A percentile compares a stretch with the other conserved stretches of the same genome.
phyloP scores from a whole-genome alignment of 35 echinoderm and acorn worm genomes.

The Heliocidaris tuberculata region DNA sequence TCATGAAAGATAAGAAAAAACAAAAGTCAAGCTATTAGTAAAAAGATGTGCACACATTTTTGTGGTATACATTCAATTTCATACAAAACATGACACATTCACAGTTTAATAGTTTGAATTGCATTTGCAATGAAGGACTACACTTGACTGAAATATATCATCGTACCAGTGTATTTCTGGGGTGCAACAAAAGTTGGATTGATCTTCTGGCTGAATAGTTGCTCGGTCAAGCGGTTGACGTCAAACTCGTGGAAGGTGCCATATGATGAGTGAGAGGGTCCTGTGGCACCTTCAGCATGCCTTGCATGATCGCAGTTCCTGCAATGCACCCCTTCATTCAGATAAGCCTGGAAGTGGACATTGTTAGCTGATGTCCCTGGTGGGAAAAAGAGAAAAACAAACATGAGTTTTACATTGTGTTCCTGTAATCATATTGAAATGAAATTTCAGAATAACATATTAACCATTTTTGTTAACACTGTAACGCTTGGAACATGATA shows the following conservation, averaged over 20 bases:
- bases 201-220: slow-evolving; percentile 43
- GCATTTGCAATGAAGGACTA: too few species aligned
- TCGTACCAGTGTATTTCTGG: background rate
- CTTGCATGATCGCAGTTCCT: slow-evolving; percentile 60
- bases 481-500: background rate
- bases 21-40: background rate
- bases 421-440: background rate
- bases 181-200: slow-evolving; percentile 13
- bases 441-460: background rate
- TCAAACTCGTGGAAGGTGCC: background rate
- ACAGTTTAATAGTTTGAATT: background rate
- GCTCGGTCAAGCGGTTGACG: slow-evolving; percentile 15
- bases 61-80: too few species aligned
- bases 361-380: slow-evolving; percentile 60
- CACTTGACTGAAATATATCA: too few species aligned
- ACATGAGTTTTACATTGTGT: too few species aligned
- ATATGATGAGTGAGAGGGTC: background rate
- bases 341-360: slow-evolving; percentile 73
- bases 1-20: background rate
- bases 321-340: slow-evolving; percentile 54
- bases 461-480: background rate
- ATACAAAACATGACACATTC: too few species aligned
- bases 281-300: background rate
- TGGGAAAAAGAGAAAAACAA: background rate
- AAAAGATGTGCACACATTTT: background rate